Percentiles rank a stretch among this genome's conserved stretches.
Conservation (phyloP, 2,113 vertebrate genomes). For the Zosterops pallidus region DNA sequence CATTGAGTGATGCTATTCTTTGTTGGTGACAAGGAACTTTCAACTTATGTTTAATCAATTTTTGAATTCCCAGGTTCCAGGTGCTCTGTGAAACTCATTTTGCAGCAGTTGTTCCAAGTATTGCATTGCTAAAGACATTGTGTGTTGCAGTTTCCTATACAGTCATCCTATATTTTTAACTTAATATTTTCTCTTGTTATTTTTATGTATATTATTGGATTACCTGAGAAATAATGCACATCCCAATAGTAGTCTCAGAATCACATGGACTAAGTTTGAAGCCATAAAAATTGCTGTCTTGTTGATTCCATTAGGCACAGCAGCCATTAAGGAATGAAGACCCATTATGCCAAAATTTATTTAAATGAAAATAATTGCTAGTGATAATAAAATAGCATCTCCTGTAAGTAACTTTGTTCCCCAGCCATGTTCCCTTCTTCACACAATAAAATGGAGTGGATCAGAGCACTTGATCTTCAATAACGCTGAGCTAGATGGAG, state of each 20-base stretch:
- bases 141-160: background rate
- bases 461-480: background rate
- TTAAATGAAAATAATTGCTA: slow-evolving; percentile 39
- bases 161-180: background rate
- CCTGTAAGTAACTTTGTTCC: background rate
- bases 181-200: background rate
- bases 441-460: background rate
- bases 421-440: background rate
- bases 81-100: background rate
- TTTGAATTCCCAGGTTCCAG: background rate
- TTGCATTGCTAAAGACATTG: background rate
- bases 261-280: background rate
- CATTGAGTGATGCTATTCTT: background rate
- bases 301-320: background rate
- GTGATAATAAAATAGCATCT: background rate
- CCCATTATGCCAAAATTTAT: background rate
- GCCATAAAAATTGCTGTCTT: background rate
- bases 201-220: background rate
- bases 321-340: background rate
- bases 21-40: background rate
- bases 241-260: background rate
- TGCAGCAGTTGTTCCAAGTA: background rate
- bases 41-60: background rate
- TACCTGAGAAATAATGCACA: slow-evolving; percentile 2
- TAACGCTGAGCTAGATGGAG: background rate